These are phyloP conservation scores for Hippopotamyrus pictus DNA, from an alignment of 2,797 vertebrate species.

Conservation along the genomic window DNA sequence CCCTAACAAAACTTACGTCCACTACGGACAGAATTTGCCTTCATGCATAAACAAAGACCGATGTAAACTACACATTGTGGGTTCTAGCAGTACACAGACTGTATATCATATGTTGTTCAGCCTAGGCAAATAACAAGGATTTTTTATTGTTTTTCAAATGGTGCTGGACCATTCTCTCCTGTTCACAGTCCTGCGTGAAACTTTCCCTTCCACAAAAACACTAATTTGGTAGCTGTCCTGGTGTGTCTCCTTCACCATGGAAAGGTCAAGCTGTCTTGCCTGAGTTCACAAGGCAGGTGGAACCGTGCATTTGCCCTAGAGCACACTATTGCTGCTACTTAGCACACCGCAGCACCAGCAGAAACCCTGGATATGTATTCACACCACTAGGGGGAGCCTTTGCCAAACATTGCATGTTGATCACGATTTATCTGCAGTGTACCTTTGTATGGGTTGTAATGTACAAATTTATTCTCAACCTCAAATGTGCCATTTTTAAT, in stretches of 20 bases:
- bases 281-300: neutral
- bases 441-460: neutral
- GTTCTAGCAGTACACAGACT: neutral
- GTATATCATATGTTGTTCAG: neutral
- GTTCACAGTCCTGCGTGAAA: neutral
- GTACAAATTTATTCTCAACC: neutral
- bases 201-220: neutral
- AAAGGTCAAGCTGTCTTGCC: too few relatives aligned
- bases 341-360: neutral
- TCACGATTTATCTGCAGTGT: neutral
- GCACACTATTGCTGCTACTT: neutral
- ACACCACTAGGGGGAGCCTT: slow-evolving; percentile 4
- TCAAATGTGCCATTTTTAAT: slow-evolving; percentile 22
- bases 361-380: neutral
- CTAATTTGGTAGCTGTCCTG: neutral
- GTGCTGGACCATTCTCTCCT: neutral
- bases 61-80: neutral
- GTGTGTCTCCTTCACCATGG: neutral
- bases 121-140: neutral
- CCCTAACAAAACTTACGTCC: neutral
- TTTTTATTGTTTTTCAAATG: neutral
- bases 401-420: neutral
- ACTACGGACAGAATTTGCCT: neutral
- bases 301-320: neutral
- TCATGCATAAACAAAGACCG: neutral